phyloP scores from a whole-genome alignment of 2,888 invertebrate species.

The Thecophora atra region DNA sequence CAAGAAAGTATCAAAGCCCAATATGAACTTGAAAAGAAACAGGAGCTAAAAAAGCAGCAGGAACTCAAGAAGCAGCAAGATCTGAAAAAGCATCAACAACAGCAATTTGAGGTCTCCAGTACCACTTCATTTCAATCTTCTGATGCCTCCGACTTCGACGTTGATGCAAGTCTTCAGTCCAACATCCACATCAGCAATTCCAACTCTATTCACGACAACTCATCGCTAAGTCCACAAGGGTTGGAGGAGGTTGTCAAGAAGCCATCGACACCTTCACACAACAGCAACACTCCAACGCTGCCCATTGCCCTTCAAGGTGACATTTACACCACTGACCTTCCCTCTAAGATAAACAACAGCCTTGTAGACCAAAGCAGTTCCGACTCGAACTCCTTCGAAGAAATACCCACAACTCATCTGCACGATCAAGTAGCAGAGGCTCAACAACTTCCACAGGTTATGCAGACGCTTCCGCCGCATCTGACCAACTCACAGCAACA shows the following conservation, averaged over 20 bases:
- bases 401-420: constrained; percentile 41
- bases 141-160: constrained; percentile 51
- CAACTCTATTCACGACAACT: constrained; percentile 37
- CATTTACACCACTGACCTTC: constrained; percentile 59
- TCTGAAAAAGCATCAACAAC: constrained; percentile 27
- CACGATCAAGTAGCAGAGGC: constrained; percentile 18
- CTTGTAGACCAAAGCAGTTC: constrained; percentile 53
- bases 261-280: constrained; percentile 55
- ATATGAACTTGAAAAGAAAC: background rate
- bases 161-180: constrained; percentile 49
- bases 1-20: background rate
- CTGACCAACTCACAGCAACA: constrained; percentile 49
- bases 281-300: background rate
- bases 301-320: constrained; percentile 42
- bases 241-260: constrained; percentile 59
- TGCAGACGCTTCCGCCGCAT: constrained; percentile 42
- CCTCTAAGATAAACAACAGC: constrained; percentile 57
- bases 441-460: constrained; percentile 3
- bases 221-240: constrained; percentile 51
- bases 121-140: constrained; percentile 42
- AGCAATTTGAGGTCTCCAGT: constrained; percentile 20
- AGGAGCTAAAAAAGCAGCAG: background rate
- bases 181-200: constrained; percentile 45
- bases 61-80: constrained; percentile 18
- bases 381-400: constrained; percentile 59